Conservation (phyloP, 2,888 invertebrate species). For the Drosophila fungiperda region DNA sequence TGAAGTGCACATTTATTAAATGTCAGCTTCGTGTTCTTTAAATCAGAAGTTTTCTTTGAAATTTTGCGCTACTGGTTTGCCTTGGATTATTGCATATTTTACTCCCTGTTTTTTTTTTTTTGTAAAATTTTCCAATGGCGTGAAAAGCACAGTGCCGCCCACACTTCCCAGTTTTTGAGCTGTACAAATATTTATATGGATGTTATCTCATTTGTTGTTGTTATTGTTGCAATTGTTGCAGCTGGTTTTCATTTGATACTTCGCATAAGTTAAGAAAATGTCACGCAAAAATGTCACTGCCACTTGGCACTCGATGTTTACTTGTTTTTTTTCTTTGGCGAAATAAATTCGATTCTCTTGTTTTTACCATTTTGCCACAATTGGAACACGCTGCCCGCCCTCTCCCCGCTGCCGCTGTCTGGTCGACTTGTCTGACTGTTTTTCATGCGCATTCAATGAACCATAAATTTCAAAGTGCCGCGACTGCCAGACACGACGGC, state of each 20-base stretch:
- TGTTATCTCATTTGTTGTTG: slow-evolving; percentile 8
- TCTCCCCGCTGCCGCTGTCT: slow-evolving; percentile 9
- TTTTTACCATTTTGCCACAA: slow-evolving; percentile 57
- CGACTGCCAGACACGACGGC: slow-evolving; percentile 70
- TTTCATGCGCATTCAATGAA: slow-evolving; percentile 80
- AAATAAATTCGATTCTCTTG: slow-evolving; percentile 74
- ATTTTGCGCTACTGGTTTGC: not conserved
- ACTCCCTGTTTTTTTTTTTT: not conserved
- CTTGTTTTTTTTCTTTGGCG: slow-evolving; percentile 30
- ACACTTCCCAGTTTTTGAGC: not conserved
- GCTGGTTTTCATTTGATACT: slow-evolving; percentile 36
- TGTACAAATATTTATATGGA: slow-evolving; percentile 37
- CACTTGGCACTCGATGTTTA: slow-evolving; percentile 36
- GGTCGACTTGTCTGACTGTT: slow-evolving; percentile 61
- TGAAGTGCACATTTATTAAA: not conserved
- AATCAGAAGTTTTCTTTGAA: not conserved
- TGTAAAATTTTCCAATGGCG: slow-evolving; percentile 2
- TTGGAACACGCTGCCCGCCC: slow-evolving; percentile 22
- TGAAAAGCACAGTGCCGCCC: not conserved
- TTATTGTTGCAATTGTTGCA: slow-evolving; percentile 11
- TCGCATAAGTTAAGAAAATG: slow-evolving; percentile 46
- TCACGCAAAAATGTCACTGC: slow-evolving; percentile 41
- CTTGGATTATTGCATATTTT: slow-evolving; percentile 7
- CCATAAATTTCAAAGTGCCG: slow-evolving; percentile 81
- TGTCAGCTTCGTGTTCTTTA: not conserved